phyloP scores from a whole-genome alignment of 2,113 vertebrate species.

The Hydrolagus affinis region DNA sequence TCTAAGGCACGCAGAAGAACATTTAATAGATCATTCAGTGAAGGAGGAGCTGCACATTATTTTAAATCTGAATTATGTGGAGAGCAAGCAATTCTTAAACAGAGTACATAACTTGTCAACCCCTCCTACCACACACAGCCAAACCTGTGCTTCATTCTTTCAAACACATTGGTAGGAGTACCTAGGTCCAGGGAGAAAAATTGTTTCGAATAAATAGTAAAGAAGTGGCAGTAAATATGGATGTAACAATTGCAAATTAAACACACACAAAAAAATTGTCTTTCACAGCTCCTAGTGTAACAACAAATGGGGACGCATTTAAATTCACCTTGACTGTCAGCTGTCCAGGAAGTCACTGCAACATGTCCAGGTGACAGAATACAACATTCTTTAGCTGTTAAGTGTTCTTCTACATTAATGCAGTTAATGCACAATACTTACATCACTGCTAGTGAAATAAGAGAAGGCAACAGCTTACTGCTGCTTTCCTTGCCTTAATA shows the following conservation, averaged over 20 bases:
- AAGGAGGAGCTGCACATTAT: neutral
- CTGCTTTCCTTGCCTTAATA: neutral
- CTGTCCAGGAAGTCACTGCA: slow-evolving; percentile 18
- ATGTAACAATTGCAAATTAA: neutral
- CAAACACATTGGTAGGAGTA: slow-evolving; percentile 7
- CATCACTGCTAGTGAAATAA: neutral
- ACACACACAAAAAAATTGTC: slow-evolving; percentile 7
- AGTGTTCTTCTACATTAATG: slow-evolving; percentile 2
- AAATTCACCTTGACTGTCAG: neutral
- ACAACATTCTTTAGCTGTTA: slow-evolving; percentile 28
- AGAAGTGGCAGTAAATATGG: slow-evolving; percentile 24
- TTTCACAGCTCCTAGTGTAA: slow-evolving; percentile 16
- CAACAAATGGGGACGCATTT: neutral
- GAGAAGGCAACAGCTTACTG: slow-evolving; percentile 3
- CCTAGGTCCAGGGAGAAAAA: neutral
- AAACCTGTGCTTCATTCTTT: neutral
- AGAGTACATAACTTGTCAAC: neutral
- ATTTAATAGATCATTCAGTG: slow-evolving; percentile 6
- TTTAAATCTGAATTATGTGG: neutral
- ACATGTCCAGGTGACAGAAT: slow-evolving; percentile 11
- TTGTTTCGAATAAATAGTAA: slow-evolving; percentile 19
- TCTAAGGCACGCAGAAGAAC: slow-evolving; percentile 31
- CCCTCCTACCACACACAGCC: neutral
- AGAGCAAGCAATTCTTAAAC: neutral
- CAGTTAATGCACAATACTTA: slow-evolving; percentile 27